phyloP scores from a whole-genome alignment of 2,113 vertebrate genomes.

The Opisthocomus hoazin region DNA sequence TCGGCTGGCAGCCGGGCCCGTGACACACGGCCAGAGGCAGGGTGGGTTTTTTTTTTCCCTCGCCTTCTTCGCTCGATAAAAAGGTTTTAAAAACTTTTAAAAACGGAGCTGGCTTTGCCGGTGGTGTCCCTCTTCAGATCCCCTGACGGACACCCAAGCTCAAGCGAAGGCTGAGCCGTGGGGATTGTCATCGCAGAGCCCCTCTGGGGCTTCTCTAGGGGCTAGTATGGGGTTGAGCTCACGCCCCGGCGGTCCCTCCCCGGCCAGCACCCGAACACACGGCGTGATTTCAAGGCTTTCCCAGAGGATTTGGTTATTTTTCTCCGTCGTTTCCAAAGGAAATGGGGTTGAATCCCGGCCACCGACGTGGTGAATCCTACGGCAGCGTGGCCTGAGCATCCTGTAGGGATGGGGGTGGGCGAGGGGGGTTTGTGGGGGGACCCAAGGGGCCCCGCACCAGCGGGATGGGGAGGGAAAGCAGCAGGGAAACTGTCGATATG shows the following conservation, averaged over 20 bases:
- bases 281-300: rapidly evolving
- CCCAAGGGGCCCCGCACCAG: rapidly evolving
- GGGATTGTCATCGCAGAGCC: conserved; percentile 31
- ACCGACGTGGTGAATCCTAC: rapidly evolving
- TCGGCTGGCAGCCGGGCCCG: not conserved
- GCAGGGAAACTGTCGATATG: not conserved
- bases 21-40: rapidly evolving
- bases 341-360: rapidly evolving
- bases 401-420: rapidly evolving
- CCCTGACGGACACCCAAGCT: not conserved
- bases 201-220: not conserved
- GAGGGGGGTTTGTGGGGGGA: not conserved
- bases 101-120: not conserved
- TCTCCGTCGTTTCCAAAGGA: not conserved
- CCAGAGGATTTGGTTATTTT: not conserved
- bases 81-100: not conserved
- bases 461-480: not conserved
- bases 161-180: rapidly evolving
- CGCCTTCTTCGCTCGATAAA: not conserved
- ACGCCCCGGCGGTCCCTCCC: not conserved
- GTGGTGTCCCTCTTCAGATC: not conserved
- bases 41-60: not conserved
- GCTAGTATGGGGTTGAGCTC: not conserved
- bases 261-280: not conserved
- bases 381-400: rapidly evolving